Evolutionary conservation across 1,140 invertebrate species (phyloP), one percentile per base, ranked within the genome.

Genomic region (Drosophila erecta): DNA sequence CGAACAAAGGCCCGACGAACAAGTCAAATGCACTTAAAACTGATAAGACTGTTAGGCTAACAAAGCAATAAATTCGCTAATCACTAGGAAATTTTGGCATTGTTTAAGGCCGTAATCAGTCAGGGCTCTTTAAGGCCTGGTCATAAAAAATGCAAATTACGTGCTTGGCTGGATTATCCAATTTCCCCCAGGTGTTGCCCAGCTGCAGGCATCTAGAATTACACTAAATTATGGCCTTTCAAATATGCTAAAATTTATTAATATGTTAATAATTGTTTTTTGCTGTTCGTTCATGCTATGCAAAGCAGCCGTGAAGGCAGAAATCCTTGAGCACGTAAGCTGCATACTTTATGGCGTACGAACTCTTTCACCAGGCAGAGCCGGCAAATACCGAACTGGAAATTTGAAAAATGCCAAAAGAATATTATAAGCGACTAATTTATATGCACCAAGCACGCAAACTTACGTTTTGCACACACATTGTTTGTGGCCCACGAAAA

Each of bases 391-490:
- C 77, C 77, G 44, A 86, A 86, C 80, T 89, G 85, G 73, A 85
- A 84, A 89, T 89, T 87, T 77, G 69, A 89, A 84, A 89, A 89
- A 89, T 89, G 85, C 84, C 84, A 89, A 89, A 81, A 89, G 84
- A 90, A 89, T 89, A 89, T 89, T 90, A 84, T 89, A 84, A 90
- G 84, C 84, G 84, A 75, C 84, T 87, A 87, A 87, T 87, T 87
- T 87, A 87, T 87, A 87, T 87, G 84, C 84, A 66, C 46, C 76
- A 71, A 81, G 84, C 84, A 87, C 84, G 84, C 84, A 83, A 87
- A 87, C 84, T 84, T 89, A 87, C 84, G 84, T 89, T 89, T 84
- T 87, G 84, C 85, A 87, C 83, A 87, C 83, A 87, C 83, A 87
- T 86, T 86, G 81, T 81, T 86, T 57, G 60, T 43, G 40, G 41